Evolutionary conservation across 1,140 invertebrate species (phyloP), one percentile per base, ranked within the genome.

Genomic region (Sycophila sp.): DNA sequence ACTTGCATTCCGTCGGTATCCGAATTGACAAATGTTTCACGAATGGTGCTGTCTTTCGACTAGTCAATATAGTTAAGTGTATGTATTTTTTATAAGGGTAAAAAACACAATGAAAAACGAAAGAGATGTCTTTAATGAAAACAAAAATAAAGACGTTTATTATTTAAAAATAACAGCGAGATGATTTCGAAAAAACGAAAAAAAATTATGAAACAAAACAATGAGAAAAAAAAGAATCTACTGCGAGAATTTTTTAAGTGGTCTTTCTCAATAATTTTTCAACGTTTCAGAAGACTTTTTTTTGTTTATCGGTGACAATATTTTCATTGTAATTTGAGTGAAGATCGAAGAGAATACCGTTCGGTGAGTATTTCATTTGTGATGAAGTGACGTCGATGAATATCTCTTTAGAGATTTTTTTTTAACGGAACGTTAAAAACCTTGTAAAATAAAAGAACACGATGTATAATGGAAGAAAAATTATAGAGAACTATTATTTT

Each of bases 1-100:
- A n/a, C 49, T 70, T 69, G 69, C 60, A 71, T 68, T 69, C 38
- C 49, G 24, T 69, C 58, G 47, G 10, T 63, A 65, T 68, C 30
- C 32, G 40, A 24, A 53, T 66, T 45, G 22, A 53, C 19, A 62
- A 55, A 56, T 71, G 15, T 68, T 74, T 73, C 47, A 65, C 28
- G 51, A 34, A 74, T 67, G 40, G 66, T 70, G 62, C 68, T 72
- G 64, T 75, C 55, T 65, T 76, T 70, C 58, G 70, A 79, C 81
- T 83, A 83, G 81, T 83, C 81, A 83, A 75, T 81, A 80, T 76
- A 82, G 63, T 78, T 80, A 79, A 80, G 75, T 76, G 66, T 78
- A 80, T 83, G 78, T 82, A 82, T 81, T 76, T 83, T 80, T 80
- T 81, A 78, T 74, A 65, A 72, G 70, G 71, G n/a, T n/a, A n/a